Conservation (phyloP, 2,113 vertebrate genomes). For the Coptodon bakossiorum region DNA sequence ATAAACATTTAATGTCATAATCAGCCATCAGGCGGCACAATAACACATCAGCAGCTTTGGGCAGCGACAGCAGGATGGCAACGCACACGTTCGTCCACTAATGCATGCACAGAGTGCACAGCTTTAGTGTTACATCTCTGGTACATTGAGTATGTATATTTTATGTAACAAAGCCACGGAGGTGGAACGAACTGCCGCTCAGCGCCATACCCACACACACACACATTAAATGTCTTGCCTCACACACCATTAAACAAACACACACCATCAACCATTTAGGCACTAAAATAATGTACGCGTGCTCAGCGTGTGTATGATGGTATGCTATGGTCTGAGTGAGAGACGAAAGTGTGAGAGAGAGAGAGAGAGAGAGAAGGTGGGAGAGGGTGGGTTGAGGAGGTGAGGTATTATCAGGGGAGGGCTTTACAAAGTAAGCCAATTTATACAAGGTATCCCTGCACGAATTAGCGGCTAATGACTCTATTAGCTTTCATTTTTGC, state of each 20-base stretch:
- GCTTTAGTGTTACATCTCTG: constrained; percentile 17
- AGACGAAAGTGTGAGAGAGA: not conserved
- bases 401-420: constrained; percentile 78
- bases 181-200: not conserved
- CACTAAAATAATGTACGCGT: constrained; percentile 23
- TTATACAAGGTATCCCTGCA: constrained; percentile 88
- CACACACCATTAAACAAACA: constrained; percentile 62
- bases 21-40: constrained; percentile 55
- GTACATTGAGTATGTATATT: constrained; percentile 39
- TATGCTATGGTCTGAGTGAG: constrained; percentile 29
- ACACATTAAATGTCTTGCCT: constrained; percentile 31
- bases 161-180: constrained; percentile 12
- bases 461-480: constrained; percentile 99
- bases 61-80: not conserved
- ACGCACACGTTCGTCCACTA: not conserved
- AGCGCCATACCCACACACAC: constrained; percentile 1
- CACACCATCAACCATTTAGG: constrained; percentile 55
- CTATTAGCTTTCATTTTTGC: constrained; percentile 99
- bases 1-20: constrained; percentile 74
- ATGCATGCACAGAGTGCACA: not conserved
- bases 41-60: constrained; percentile 46
- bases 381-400: not conserved
- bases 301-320: constrained; percentile 35
- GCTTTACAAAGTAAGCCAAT: constrained; percentile 99
- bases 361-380: not conserved